Base-by-base conservation (phyloP, 2,888 invertebrate genomes). In the Spialia ferax region DNA sequence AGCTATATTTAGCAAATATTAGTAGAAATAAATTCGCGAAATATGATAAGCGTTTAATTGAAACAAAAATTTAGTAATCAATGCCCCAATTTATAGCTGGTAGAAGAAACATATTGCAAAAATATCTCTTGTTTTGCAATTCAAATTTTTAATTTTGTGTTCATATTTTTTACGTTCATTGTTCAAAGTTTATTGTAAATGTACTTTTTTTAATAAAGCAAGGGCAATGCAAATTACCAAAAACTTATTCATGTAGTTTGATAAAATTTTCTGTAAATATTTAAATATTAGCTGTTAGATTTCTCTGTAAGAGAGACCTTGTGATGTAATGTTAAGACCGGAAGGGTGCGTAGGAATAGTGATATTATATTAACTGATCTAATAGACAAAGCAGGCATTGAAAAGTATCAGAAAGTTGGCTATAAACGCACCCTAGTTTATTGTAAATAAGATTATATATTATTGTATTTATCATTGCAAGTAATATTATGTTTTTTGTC, bases 381-480 rank as follows among this genome's bases (percentile, higher is more conserved):
- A 11, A 11, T 7, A 7, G 4, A 7, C 29, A 29, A 29, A 8
- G 29, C 29, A 29, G 4, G 29, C 29, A 8, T 13, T 13, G 13
- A 35, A 13, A 13, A 35, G 35, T 38, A n/a, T 38, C 38, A 38
- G 2, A 38, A 38, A 38, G n/a, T 38, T 38, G 4, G 13, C 3
- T 38, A 7, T 42, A 15, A 42, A 15, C 42, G 42, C 42, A 42
- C 42, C 15, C 42, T 15, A 42, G n/a, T 13, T 2, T 38, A 38
- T 38, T 42, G 42, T 42, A 42, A 1, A 42, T 42, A 42, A 15
- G 7, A 15, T 38, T 4, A 13, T 38, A 38, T 38, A n/a, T 42
- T 42, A 42, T 15, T 42, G 6, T 42, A 42, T 42, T 42, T 42
- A 42, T 15, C 42, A 42, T 42, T 42, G 42, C 42, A 42, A 42